phyloP scores from a whole-genome alignment of 2,113 vertebrate genomes.

The Tichodroma muraria region DNA sequence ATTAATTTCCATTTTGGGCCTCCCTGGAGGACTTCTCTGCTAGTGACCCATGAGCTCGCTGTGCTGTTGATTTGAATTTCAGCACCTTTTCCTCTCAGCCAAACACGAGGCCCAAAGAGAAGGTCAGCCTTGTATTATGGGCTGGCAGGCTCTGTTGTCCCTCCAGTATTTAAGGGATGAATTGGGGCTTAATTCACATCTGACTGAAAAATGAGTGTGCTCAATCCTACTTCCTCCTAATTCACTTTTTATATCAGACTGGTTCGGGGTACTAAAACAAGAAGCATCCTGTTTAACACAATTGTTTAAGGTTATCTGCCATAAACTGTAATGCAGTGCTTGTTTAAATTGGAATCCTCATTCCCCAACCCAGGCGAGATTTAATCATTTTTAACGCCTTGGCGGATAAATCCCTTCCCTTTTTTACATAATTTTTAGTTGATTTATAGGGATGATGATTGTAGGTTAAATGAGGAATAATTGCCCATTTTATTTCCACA shows the following conservation, averaged over 20 bases:
- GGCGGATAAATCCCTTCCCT: constrained; percentile 68
- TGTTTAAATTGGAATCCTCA: constrained; percentile 69
- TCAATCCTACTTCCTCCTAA: constrained; percentile 61
- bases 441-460: constrained; percentile 76
- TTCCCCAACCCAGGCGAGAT: constrained; percentile 57
- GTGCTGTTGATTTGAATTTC: constrained; percentile 80
- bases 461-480: constrained; percentile 84
- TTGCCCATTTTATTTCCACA: constrained; percentile 83
- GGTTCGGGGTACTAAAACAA: constrained; percentile 66
- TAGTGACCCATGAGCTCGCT: constrained; percentile 75
- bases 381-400: constrained; percentile 77
- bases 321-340: constrained; percentile 62
- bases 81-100: constrained; percentile 74
- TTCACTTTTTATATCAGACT: constrained; percentile 68
- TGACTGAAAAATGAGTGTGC: constrained; percentile 55
- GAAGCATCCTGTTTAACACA: constrained; percentile 62
- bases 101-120: constrained; percentile 71
- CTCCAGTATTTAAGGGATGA: constrained; percentile 65
- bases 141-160: constrained; percentile 76
- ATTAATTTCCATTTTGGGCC: constrained; percentile 93
- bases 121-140: constrained; percentile 75
- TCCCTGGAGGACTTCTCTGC: constrained; percentile 77
- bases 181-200: constrained; percentile 60
- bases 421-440: constrained; percentile 76
- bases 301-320: constrained; percentile 75